Conservation (phyloP, 2,888 invertebrate species). For the Synanthedon andrenaeformis region DNA sequence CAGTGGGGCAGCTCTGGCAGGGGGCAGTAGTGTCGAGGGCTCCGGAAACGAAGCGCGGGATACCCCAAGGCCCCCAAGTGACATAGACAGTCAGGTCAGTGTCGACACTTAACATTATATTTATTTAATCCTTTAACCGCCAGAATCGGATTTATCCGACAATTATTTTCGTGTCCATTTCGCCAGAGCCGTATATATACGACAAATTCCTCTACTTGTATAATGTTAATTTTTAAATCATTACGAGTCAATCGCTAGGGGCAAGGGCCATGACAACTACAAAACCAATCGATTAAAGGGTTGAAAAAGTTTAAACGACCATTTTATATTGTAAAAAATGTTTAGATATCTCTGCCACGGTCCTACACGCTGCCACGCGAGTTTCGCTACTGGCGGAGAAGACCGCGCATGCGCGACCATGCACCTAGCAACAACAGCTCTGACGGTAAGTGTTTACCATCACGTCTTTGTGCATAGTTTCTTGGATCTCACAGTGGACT, state of each 20-base stretch:
- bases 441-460: slow-evolving; percentile 72
- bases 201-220: no score
- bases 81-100: slow-evolving; percentile 80
- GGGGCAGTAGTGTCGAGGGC: slow-evolving; percentile 33
- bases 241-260: no score
- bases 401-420: slow-evolving; percentile 74
- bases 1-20: slow-evolving; percentile 12
- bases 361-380: slow-evolving; percentile 88
- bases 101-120: background rate
- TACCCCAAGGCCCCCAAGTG: slow-evolving; percentile 72
- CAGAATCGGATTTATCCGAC: no score
- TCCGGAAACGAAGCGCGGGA: slow-evolving; percentile 44
- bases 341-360: slow-evolving; percentile 82
- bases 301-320: no score
- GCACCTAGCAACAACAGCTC: slow-evolving; percentile 88
- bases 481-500: background rate
- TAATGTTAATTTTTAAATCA: no score
- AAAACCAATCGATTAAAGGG: no score
- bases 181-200: no score
- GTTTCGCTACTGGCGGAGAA: slow-evolving; percentile 82
- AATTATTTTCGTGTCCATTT: no score
- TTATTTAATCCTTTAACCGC: no score
- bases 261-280: no score
- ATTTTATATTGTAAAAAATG: background rate
- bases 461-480: background rate